Base-by-base conservation (phyloP, 1,140 invertebrate genomes). In the Zaprionus camerounensis region DNA sequence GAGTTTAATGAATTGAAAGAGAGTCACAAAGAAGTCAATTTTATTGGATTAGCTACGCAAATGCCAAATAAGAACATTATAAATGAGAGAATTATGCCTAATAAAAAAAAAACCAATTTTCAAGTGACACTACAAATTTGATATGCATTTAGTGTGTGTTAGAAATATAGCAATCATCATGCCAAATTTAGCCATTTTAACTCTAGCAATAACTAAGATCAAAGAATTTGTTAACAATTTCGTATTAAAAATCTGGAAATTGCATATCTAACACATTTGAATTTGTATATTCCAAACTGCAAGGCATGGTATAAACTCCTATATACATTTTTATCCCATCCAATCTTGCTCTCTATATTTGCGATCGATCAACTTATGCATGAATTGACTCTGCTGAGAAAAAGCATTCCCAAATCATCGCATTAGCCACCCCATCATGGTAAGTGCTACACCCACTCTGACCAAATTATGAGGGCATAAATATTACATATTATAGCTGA, bases 401-500 rank as follows among this genome's bases (percentile, higher is more conserved):
- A 17, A 36, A 49, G 51, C 31, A 53, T 64, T 36, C 6, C 49
- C 22, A 53, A 64, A 53, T 53, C 62, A 53, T 64, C 12, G 36
- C 12, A 38, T 59, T 20, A 59, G 20, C 36, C 13, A 41, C 20
- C 36, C 57, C 22, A 53, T 17, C 12, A 55, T 26, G 57, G 6
- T 22, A n/a, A 44, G n/a, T 20, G 13, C 57, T 64, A 55, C 63
- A 59, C 44, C 22, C 55, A 67, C 34, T 28, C 34, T 28, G 71
- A 3, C 22, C 55, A 53, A 64, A 28, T 28, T 34, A 56, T 56
- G 49, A 15, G 49, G 36, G 59, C 51, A 71, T 67, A 34, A 65
- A 65, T 65, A 65, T 36, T 26, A 26, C 11, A 58, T 58, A 72
- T 20, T 49, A 12, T 65, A 53, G 28, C 31, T 68, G 34, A 68